Conservation (phyloP, 1,140 invertebrate genomes). For the Galendromus occidentalis region DNA sequence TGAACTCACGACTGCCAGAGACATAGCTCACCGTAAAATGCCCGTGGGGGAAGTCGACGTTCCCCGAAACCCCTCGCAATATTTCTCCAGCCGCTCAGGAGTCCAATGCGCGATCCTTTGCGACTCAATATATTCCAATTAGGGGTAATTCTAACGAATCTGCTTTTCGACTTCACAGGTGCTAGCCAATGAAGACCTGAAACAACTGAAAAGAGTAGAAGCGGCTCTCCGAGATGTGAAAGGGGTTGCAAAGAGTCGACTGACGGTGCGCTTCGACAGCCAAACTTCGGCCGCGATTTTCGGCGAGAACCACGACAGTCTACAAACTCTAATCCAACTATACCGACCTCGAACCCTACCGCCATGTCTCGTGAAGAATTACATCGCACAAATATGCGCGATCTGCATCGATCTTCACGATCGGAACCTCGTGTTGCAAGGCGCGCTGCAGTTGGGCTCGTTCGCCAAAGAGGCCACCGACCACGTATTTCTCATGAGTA, state of each 20-base stretch:
- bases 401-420: slow-evolving; percentile 5
- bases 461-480: not conserved
- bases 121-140: too few relatives aligned
- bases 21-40: too few relatives aligned
- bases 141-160: not conserved
- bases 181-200: not conserved
- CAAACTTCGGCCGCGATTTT: not conserved
- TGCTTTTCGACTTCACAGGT: not conserved
- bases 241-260: not conserved
- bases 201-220: not conserved
- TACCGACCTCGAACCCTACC: not conserved
- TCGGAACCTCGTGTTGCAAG: not conserved
- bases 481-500: not conserved
- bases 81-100: too few relatives aligned
- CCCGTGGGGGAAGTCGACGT: too few relatives aligned
- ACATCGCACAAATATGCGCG: slow-evolving; percentile 6
- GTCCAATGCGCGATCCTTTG: too few relatives aligned
- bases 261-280: not conserved
- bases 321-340: not conserved
- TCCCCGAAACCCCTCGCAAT: too few relatives aligned
- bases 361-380: not conserved
- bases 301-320: not conserved
- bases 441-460: not conserved
- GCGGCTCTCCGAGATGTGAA: not conserved
- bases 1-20: too few relatives aligned